Evolutionary conservation across 2,113 vertebrate species (phyloP).

Genomic region (Charina bottae): DNA sequence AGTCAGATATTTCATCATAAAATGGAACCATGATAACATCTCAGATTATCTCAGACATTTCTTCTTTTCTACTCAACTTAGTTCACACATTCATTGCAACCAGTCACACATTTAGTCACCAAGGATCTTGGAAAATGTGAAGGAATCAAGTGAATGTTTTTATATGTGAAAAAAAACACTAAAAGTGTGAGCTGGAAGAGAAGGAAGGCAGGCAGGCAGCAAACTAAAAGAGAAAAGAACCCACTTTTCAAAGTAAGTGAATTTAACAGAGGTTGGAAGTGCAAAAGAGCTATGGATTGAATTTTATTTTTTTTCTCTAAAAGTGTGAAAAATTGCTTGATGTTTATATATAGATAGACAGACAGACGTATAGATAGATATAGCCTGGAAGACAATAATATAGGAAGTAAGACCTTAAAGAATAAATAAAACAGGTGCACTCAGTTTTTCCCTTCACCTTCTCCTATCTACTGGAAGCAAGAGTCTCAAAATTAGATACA

Average conservation of each 20-base stretch:
- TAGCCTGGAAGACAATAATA: constrained; percentile 21
- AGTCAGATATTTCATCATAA: not conserved
- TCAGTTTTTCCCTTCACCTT: not conserved
- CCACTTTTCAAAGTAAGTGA: constrained; percentile 57
- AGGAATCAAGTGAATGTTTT: not conserved
- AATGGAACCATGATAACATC: not conserved
- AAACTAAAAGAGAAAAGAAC: constrained; percentile 30
- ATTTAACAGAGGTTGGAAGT: constrained; percentile 65
- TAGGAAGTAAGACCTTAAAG: constrained; percentile 13
- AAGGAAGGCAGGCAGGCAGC: not conserved
- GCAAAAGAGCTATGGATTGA: constrained; percentile 61
- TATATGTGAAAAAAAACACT: not conserved
- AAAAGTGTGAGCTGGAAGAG: not conserved
- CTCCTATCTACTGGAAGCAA: constrained; percentile 1
- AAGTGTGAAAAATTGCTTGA: constrained; percentile 66
- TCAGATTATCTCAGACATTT: not conserved
- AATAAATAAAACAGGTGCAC: constrained; percentile 64
- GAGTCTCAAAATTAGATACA: not conserved
- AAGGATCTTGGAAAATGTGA: not conserved
- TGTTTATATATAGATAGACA: constrained; percentile 34
- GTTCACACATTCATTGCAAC: not conserved
- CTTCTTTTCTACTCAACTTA: not conserved
- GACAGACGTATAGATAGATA: no score
- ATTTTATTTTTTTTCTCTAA: constrained; percentile 58
- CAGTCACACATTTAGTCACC: not conserved